These are phyloP conservation scores for Orthosia incerta DNA, from an alignment of 2,888 invertebrate species.

Conservation along the genomic window DNA sequence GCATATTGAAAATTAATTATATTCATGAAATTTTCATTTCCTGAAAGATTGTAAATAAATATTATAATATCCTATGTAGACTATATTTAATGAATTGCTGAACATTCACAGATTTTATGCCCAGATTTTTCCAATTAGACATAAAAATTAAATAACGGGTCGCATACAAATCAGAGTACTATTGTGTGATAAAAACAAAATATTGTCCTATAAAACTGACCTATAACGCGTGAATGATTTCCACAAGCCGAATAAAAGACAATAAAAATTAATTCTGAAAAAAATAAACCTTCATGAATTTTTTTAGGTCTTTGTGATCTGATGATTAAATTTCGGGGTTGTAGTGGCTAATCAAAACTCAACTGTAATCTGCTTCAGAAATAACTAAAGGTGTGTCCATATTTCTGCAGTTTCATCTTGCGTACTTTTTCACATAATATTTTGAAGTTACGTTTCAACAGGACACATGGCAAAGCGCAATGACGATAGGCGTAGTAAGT, in stretches of 20 bases:
- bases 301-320: constrained; percentile 3
- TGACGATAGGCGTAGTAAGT: too few species aligned
- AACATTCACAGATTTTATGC: background rate
- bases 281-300: constrained; percentile 13
- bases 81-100: background rate
- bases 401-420: background rate
- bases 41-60: too few species aligned
- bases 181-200: constrained; percentile 73
- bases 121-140: constrained; percentile 24
- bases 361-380: background rate
- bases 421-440: too few species aligned
- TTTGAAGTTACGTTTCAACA: too few species aligned
- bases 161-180: constrained; percentile 71
- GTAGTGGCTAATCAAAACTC: background rate
- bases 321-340: constrained; percentile 1
- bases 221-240: constrained; percentile 54
- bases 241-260: constrained; percentile 28
- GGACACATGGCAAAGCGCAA: too few species aligned
- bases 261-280: constrained; percentile 50
- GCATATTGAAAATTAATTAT: too few species aligned
- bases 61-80: background rate
- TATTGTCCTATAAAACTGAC: constrained; percentile 62
- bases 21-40: too few species aligned
- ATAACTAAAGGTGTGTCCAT: background rate
- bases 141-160: constrained; percentile 30